phyloP scores from a whole-genome alignment of 2,797 vertebrate species.

The Girardinus metallicus region DNA sequence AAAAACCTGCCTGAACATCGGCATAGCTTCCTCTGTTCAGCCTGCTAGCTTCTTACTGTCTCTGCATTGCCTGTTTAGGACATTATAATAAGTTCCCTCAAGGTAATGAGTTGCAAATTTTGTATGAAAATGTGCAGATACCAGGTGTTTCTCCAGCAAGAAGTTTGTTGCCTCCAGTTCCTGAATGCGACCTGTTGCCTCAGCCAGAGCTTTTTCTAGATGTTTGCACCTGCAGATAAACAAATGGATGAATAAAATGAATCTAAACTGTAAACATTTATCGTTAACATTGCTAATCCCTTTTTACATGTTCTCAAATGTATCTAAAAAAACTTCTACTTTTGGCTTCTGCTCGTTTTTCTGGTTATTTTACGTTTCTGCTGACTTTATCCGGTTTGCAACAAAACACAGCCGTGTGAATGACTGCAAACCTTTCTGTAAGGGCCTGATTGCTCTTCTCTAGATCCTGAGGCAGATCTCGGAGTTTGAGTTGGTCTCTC shows the following conservation, averaged over 20 bases:
- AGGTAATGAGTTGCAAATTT: not conserved
- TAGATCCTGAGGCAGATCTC: conserved; percentile 80
- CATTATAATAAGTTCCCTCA: not conserved
- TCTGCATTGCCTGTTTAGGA: not conserved
- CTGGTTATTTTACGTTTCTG: not conserved
- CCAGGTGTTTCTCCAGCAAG: conserved; percentile 88
- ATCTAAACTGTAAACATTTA: not conserved
- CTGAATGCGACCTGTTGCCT: conserved; percentile 83
- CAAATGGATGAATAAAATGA: not conserved
- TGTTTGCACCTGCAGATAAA: conserved; percentile 85
- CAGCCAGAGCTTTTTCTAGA: conserved; percentile 86
- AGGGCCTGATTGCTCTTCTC: conserved; percentile 87
- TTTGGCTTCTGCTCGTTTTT: not conserved
- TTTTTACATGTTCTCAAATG: not conserved
- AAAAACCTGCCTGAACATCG: no score
- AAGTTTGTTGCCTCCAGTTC: conserved; percentile 89
- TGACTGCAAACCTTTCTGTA: conserved; percentile 80
- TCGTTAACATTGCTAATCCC: not conserved
- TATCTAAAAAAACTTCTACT: not conserved
- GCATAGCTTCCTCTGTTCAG: not conserved
- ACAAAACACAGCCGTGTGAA: not conserved
- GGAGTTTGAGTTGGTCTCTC: conserved; percentile 86
- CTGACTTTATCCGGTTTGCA: no score
- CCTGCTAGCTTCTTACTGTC: not conserved
- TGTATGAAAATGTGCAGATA: conserved; percentile 53